These are phyloP conservation scores for Oscheius sp. DNA, from an alignment of 1,140 invertebrate species.

Conservation along the genomic window DNA sequence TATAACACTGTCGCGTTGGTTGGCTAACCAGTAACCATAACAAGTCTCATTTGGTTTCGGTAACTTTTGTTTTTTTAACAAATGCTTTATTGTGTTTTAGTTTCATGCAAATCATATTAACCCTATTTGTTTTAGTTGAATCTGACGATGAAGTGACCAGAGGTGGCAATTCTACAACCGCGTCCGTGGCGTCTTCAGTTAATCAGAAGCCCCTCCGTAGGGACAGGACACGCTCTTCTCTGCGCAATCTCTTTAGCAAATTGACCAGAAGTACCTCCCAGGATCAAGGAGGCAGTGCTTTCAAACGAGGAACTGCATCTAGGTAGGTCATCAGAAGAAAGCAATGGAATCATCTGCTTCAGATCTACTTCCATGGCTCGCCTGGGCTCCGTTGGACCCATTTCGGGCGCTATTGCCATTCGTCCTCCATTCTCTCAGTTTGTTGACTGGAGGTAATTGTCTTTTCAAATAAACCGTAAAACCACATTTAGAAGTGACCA, in stretches of 20 bases:
- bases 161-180: constrained; percentile 24
- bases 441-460: constrained; percentile 64
- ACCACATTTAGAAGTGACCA: constrained; percentile 73
- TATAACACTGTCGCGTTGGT: background rate
- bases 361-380: constrained; percentile 75
- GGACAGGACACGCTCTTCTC: constrained; percentile 54
- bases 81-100: background rate
- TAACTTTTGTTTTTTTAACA: background rate
- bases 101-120: background rate
- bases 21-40: background rate
- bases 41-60: background rate
- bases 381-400: constrained; percentile 66
- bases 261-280: constrained; percentile 73
- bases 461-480: background rate
- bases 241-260: constrained; percentile 61
- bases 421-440: constrained; percentile 63
- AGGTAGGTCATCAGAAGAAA: background rate
- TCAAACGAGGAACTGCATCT: constrained; percentile 46
- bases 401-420: constrained; percentile 43
- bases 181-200: constrained; percentile 23
- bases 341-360: constrained; percentile 63
- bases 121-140: constrained; percentile 39
- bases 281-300: constrained; percentile 68
- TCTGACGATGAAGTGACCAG: constrained; percentile 57
- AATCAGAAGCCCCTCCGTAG: constrained; percentile 46